Evolutionary conservation across 1,140 invertebrate genomes (phyloP).

Genomic region (Leguminivora glycinivorella): DNA sequence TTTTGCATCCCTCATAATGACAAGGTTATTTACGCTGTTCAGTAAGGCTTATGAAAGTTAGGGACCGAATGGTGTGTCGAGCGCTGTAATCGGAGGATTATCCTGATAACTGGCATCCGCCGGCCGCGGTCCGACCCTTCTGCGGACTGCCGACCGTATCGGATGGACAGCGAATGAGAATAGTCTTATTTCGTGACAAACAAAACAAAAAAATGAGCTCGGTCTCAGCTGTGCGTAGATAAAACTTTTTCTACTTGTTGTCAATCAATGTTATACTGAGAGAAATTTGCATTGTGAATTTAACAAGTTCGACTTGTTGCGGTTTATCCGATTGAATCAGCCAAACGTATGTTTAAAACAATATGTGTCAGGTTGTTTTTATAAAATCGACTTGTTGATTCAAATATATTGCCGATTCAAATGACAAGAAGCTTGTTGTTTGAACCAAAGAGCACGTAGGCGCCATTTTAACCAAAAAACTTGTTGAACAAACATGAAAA

Average conservation of each 20-base stretch:
- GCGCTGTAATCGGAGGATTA: conserved; percentile 46
- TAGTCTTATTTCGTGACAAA: conserved; percentile 26
- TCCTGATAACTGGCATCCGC: conserved; percentile 36
- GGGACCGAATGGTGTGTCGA: conserved; percentile 35
- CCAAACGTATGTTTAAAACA: too few species aligned
- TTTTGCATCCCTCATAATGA: conserved; percentile 23
- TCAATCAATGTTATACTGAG: too few species aligned
- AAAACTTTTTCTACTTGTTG: neutral
- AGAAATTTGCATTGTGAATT: too few species aligned
- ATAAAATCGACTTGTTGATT: too few species aligned
- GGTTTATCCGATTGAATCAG: too few species aligned
- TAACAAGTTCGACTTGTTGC: too few species aligned
- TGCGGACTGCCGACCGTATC: conserved; percentile 16
- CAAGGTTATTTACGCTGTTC: conserved; percentile 25
- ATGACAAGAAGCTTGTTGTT: too few species aligned
- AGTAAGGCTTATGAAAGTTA: conserved; percentile 27
- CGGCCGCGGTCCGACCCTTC: conserved; percentile 12
- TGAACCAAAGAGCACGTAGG: too few species aligned
- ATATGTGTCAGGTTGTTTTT: too few species aligned
- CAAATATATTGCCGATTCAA: too few species aligned
- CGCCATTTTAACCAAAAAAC: too few species aligned
- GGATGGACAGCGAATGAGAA: conserved; percentile 21
- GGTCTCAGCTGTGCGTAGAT: conserved; percentile 12
- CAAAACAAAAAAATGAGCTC: conserved; percentile 10
- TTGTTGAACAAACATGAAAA: too few species aligned